phyloP scores from a whole-genome alignment of 2,797 vertebrate species.

The Gallinago nigripennis region DNA sequence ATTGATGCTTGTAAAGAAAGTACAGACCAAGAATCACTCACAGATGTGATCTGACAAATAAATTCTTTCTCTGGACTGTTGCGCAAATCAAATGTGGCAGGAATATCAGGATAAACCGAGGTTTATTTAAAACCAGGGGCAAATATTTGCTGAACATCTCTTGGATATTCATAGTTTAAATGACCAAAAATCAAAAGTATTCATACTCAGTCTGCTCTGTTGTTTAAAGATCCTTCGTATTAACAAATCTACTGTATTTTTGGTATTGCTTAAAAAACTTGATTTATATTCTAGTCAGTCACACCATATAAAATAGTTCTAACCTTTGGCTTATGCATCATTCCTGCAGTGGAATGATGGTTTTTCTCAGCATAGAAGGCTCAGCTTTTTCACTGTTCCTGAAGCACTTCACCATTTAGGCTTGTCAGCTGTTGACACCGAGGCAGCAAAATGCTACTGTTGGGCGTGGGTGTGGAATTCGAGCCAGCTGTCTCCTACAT shows the following conservation, averaged over 20 bases:
- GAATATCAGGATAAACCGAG: not conserved
- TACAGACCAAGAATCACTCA: not conserved
- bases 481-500: constrained; percentile 36
- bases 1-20: not conserved
- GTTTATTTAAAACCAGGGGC: not conserved
- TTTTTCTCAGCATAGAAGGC: not conserved
- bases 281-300: not conserved
- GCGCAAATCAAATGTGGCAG: not conserved
- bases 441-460: constrained; percentile 23
- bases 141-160: not conserved
- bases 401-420: not conserved
- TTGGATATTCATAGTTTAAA: not conserved
- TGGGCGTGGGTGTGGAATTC: constrained; percentile 36
- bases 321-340: not conserved
- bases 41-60: not conserved
- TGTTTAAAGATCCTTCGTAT: not conserved
- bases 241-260: not conserved
- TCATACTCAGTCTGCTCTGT: not conserved
- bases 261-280: not conserved
- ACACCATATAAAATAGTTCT: not conserved
- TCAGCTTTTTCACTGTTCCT: not conserved
- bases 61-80: not conserved
- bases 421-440: constrained; percentile 6
- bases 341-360: not conserved
- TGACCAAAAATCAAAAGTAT: not conserved